Conservation (phyloP, 2,113 vertebrate species). For the Phrynosoma platyrhinos region DNA sequence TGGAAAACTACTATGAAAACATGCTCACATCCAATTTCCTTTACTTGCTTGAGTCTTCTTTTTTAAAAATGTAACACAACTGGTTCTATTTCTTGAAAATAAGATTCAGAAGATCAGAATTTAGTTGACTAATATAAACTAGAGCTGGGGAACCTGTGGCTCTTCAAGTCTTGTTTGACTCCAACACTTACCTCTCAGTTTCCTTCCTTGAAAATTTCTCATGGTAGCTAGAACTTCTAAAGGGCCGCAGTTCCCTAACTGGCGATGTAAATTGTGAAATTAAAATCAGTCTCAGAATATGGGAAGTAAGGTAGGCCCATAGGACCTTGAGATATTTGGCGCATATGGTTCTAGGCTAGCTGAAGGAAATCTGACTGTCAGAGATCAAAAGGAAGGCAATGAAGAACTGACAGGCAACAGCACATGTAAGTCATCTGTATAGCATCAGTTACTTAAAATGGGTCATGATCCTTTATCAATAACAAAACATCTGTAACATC, state of each 20-base stretch:
- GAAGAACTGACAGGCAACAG: conserved; percentile 55
- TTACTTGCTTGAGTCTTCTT: background rate
- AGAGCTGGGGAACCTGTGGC: too few relatives aligned
- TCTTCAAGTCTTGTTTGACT: too few relatives aligned
- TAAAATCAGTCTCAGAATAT: background rate
- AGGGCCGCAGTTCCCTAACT: too few relatives aligned
- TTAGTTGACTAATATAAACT: background rate
- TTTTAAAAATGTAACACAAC: background rate
- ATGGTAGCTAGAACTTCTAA: too few relatives aligned
- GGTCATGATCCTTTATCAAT: conserved; percentile 58
- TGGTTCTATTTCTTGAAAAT: background rate
- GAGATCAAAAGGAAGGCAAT: conserved; percentile 67
- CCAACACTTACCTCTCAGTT: too few relatives aligned
- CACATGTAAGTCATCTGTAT: conserved; percentile 52
- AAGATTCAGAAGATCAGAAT: background rate
- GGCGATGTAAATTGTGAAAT: background rate
- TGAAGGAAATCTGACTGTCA: conserved; percentile 31
- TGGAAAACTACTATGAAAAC: background rate
- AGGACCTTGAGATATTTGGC: background rate
- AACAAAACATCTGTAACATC: conserved; percentile 43
- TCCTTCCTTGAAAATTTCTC: too few relatives aligned
- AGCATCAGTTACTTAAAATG: conserved; percentile 68
- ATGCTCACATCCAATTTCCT: background rate
- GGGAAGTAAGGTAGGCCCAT: background rate
- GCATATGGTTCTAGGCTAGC: background rate